These are phyloP conservation scores for Ophiodon elongatus DNA, from an alignment of 2,113 vertebrate genomes.

Conservation along the genomic window DNA sequence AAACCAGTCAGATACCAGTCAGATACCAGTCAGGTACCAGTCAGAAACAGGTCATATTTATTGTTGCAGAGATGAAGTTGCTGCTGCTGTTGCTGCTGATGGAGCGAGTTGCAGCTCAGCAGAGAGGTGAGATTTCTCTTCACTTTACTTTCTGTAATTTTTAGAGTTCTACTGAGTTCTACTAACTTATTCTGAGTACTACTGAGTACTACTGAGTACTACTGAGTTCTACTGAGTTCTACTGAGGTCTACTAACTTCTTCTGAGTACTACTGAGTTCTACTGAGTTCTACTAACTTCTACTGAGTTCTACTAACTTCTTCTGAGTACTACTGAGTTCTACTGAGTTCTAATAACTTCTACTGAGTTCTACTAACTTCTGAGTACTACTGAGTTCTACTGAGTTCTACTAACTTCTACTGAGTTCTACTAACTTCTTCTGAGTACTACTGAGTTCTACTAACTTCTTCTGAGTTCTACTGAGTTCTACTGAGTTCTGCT, in stretches of 20 bases:
- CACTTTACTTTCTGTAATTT: neutral
- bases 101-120: constrained; percentile 48
- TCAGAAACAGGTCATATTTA: neutral
- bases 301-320: neutral
- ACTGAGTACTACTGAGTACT: neutral
- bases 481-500: neutral
- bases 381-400: neutral
- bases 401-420: neutral
- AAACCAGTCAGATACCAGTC: neutral
- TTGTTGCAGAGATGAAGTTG: constrained; percentile 53
- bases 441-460: neutral
- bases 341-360: neutral
- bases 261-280: too few relatives aligned
- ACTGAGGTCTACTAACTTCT: neutral
- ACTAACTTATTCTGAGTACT: too few relatives aligned
- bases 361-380: neutral
- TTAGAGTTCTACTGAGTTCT: neutral
- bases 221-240: neutral
- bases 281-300: neutral
- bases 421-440: neutral
- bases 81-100: constrained; percentile 56
- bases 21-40: too few relatives aligned
- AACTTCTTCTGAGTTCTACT: neutral
- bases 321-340: too few relatives aligned
- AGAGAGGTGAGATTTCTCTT: constrained; percentile 57